Base-by-base conservation (phyloP, 2,888 invertebrate genomes). In the Odontocolon sp. region DNA sequence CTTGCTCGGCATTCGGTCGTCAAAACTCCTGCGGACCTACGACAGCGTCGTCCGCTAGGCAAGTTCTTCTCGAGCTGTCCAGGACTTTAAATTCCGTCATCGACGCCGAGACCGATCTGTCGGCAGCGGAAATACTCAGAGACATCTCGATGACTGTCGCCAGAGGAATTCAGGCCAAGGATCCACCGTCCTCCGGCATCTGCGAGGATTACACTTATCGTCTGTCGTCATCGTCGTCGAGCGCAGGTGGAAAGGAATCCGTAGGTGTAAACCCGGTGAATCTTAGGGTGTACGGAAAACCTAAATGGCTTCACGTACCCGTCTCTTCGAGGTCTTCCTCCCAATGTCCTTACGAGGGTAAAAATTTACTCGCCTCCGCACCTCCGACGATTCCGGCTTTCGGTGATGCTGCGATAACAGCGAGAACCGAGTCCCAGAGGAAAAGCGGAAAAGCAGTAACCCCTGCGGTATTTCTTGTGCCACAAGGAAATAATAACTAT, bases 51-150 rank as follows among this genome's bases (percentile, higher is more conserved):
- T 82, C 85, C 0, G 85, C 88, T 9, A 83, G 81, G 8, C 83
- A 87, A 45, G 80, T 88, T 0, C 78, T 88, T 5, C 73, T 88
- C 57, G 86, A 87, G 72, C 80, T 87, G 8, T 87, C 88, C 26
- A 84, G 84, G 47, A 88, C 87, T 2, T 74, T 88, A 16, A 87
- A 86, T 79, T 87, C 87, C 64, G 87, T 88, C 36, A 83, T 88
- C 80, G 87, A 89, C 38, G 85, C 85, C 14, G 85, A 85, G 2
- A 83, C 80, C 21, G 78, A 77, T 28, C 79, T 84, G 66, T 81
- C 82, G 11, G 82, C 87, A 16, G 86, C 88, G 56, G 87, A 88
- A 18, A 85, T 89, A 4, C 77, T 88, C 14, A 82, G 84, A 6
- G 86, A 85, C 68, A 87, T 89, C 31, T 85, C 88, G 18, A 82